These are phyloP conservation scores for Agapostemon virescens DNA, from an alignment of 2,888 invertebrate genomes.

Conservation along the genomic window DNA sequence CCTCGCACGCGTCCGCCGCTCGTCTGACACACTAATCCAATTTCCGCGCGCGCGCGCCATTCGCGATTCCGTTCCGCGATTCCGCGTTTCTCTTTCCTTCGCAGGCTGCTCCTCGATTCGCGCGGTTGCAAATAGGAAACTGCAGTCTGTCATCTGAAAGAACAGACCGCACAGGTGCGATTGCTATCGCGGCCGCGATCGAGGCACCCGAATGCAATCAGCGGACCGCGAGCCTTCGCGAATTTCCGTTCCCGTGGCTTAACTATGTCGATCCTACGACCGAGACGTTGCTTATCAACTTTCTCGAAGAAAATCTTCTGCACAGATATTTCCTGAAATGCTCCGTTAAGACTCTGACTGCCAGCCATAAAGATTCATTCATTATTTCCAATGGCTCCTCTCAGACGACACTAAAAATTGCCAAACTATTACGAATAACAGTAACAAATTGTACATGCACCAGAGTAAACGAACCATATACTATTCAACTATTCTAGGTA, in stretches of 20 bases:
- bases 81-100: constrained; percentile 12
- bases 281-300: no score
- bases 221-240: not conserved
- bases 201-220: not conserved
- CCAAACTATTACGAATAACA: no score
- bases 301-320: no score
- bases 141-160: not conserved
- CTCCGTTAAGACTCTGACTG: no score
- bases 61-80: constrained; percentile 42
- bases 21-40: constrained; percentile 64
- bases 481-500: no score
- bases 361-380: no score
- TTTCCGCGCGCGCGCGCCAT: constrained; percentile 57
- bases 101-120: not conserved
- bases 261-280: not conserved
- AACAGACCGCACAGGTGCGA: not conserved
- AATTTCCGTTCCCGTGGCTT: constrained; percentile 2
- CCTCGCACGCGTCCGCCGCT: constrained; percentile 24
- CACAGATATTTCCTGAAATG: no score
- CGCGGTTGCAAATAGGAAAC: not conserved
- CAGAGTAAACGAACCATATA: no score
- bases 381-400: no score
- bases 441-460: no score
- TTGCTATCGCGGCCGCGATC: not conserved
- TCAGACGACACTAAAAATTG: no score